Base-by-base conservation (phyloP, 1,140 invertebrate species). In the Listronotus oregonensis region DNA sequence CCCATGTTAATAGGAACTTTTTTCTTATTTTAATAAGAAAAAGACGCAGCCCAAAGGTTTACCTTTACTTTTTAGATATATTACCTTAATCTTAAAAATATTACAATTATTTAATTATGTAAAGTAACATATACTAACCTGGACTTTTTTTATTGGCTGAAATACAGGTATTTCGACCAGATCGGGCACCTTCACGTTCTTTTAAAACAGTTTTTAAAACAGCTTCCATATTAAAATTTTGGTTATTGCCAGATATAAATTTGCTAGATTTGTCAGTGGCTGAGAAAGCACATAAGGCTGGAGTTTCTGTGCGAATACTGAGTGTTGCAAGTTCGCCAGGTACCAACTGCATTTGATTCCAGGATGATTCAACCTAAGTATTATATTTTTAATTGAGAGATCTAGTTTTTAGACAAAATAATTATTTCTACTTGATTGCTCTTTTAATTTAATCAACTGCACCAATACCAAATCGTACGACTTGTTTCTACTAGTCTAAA, bases 181-280 rank as follows among this genome's bases (percentile, higher is more conserved):
- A 71, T 39, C 63, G 14, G 17, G 60, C 50, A 32, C 27, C 15
- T 40, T 59, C 39, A 37, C 44, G 50, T 40, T 71, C 51, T 43
- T 66, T 40, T 18, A 62, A 46, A 54, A 74, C 71, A 6, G 55
- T 31, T 58, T 66, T 69, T 3, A 75, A 18, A 15, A 75, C 14
- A 14, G 58, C 27, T 44, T 65, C 58, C 1, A 64, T 18, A 60
- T 63, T 68, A 6, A 69, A 43, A 0, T 18, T 64, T 54, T 65
- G 51, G 9, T 39, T 46, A 40, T 47, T 37, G 46, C 10, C 39
- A 21, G 57, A 58, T 31, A 87, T 71, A 52, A 86, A 82, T 46
- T 79, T 80, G 0, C 84, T 82, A 46, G 85, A 85, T 64, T 84
- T 84, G 74, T 89, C 87, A 0, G 87, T 80, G 0, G 82, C 82